phyloP scores from a whole-genome alignment of 2,888 invertebrate species.

The Pilophorus perplexus region DNA sequence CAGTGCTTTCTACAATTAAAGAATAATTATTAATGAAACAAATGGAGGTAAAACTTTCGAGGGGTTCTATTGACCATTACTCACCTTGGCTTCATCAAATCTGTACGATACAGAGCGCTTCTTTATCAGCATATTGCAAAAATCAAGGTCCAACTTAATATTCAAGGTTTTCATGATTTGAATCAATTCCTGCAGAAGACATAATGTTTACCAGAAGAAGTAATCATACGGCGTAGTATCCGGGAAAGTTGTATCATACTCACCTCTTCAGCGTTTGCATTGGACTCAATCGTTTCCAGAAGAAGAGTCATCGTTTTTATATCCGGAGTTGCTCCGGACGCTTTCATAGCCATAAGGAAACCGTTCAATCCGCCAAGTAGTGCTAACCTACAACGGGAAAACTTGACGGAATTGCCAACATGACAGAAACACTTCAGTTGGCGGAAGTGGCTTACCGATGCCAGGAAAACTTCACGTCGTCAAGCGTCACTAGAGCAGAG shows the following conservation, averaged over 20 bases:
- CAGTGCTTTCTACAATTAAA: constrained; percentile 54
- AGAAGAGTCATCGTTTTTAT: constrained; percentile 76
- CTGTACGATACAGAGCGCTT: constrained; percentile 64
- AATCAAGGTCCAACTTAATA: constrained; percentile 71
- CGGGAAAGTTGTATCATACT: no score
- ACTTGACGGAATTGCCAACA: neutral
- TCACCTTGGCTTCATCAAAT: constrained; percentile 68
- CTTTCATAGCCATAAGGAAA: constrained; percentile 72
- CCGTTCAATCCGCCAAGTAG: constrained; percentile 76
- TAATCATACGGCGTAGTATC: no score
- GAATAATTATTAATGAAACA: constrained; percentile 12
- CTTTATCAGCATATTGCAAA: constrained; percentile 83
- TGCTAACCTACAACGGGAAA: constrained; percentile 57
- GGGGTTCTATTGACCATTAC: constrained; percentile 48
- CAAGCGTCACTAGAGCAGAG: constrained; percentile 59
- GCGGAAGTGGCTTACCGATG: constrained; percentile 50
- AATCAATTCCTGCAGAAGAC: constrained; percentile 57
- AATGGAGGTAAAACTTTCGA: neutral
- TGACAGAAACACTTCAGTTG: neutral
- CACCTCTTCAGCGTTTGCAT: constrained; percentile 64
- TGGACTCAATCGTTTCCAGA: constrained; percentile 67
- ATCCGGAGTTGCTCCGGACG: constrained; percentile 66
- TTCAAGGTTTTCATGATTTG: constrained; percentile 59
- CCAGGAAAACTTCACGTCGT: constrained; percentile 58
- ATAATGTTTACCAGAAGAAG: neutral